These are phyloP conservation scores for Nomada lathburiana DNA, from an alignment of 2,888 invertebrate genomes.

Conservation along the genomic window DNA sequence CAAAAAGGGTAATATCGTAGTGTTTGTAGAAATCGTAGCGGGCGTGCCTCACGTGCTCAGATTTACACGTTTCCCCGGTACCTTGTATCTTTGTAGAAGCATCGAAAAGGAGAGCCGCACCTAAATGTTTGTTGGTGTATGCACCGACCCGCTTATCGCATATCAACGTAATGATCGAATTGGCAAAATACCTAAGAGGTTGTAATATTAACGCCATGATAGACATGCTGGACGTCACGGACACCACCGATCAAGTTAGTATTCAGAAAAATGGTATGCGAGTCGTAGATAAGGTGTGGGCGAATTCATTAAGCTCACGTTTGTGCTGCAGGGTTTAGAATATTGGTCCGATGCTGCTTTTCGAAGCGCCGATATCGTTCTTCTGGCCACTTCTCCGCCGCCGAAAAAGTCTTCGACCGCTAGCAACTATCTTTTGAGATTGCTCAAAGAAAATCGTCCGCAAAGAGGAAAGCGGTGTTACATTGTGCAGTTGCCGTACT, in stretches of 20 bases:
- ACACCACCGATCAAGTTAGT: slow-evolving; percentile 76
- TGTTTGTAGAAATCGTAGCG: not conserved
- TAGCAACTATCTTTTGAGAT: slow-evolving; percentile 76
- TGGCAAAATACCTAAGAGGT: slow-evolving; percentile 78
- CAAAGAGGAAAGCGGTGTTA: slow-evolving; percentile 77
- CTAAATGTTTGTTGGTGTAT: slow-evolving; percentile 81
- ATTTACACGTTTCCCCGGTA: not conserved
- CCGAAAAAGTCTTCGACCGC: slow-evolving; percentile 62
- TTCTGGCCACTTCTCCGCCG: slow-evolving; percentile 80
- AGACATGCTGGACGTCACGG: slow-evolving; percentile 78
- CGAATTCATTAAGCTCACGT: not conserved
- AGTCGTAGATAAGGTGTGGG: not conserved
- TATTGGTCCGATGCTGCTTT: slow-evolving; percentile 81
- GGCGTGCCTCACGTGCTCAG: too few species aligned
- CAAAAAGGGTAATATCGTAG: slow-evolving; percentile 71
- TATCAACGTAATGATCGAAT: slow-evolving; percentile 77
- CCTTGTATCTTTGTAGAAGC: slow-evolving; percentile 57
- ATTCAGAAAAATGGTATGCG: not conserved
- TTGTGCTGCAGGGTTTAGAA: slow-evolving; percentile 76
- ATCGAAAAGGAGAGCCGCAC: slow-evolving; percentile 69
- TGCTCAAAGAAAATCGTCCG: slow-evolving; percentile 77
- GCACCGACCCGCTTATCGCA: slow-evolving; percentile 79
- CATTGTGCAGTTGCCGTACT: slow-evolving; percentile 80
- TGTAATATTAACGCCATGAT: slow-evolving; percentile 81
- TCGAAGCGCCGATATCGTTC: slow-evolving; percentile 75